phyloP scores from a whole-genome alignment of 2,113 vertebrate species.

The Ondatra zibethicus region DNA sequence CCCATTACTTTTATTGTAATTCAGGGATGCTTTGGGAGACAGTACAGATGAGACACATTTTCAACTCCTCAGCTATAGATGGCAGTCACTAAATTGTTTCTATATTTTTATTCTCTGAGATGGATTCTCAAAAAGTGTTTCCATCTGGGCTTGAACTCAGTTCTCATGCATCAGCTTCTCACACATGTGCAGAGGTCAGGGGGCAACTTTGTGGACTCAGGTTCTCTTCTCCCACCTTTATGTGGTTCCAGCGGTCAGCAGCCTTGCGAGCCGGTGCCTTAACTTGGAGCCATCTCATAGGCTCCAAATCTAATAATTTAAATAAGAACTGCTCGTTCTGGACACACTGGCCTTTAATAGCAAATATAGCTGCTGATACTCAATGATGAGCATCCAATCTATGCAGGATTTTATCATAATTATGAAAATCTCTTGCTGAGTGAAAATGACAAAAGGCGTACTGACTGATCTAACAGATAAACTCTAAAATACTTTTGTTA shows the following conservation, averaged over 20 bases:
- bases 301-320: background rate
- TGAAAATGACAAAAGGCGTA: conserved; percentile 9
- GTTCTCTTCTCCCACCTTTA: background rate
- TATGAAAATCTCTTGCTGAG: conserved; percentile 56
- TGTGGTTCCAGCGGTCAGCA: background rate
- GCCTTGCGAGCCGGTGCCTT: background rate
- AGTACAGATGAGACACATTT: conserved; percentile 16
- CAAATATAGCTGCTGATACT: background rate
- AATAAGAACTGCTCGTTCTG: conserved; percentile 4
- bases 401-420: background rate
- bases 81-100: background rate
- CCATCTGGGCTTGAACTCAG: background rate
- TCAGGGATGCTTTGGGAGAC: background rate
- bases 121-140: background rate
- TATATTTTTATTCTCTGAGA: conserved; percentile 1
- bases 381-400: conserved; percentile 22
- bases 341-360: conserved; percentile 17
- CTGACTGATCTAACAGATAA: conserved; percentile 30
- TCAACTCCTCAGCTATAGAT: conserved; percentile 21
- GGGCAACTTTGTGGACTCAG: background rate
- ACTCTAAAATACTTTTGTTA: conserved; percentile 62
- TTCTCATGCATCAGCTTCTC: background rate
- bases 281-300: background rate
- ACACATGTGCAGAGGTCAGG: background rate
- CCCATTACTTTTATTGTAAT: conserved; percentile 12